A percentile compares a stretch with the other conserved stretches of the same genome.
Conservation (phyloP, 2,797 vertebrate species). For the Prionace glauca region DNA sequence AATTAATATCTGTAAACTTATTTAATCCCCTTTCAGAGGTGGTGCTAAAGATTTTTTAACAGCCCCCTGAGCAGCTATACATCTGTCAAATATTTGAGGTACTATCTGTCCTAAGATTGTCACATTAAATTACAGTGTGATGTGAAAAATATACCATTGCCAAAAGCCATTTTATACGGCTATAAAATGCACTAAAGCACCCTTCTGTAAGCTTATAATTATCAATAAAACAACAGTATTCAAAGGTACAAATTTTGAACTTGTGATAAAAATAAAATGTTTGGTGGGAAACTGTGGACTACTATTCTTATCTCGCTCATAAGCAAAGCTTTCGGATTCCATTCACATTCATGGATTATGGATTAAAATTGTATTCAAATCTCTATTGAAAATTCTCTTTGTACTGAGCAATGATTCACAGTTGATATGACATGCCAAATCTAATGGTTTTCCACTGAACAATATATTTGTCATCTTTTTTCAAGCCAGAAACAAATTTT, state of each 20-base stretch:
- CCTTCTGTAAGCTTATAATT: not conserved
- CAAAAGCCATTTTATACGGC: not conserved
- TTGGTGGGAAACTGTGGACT: not conserved
- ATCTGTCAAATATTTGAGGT: constrained; percentile 18
- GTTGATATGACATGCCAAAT: not conserved
- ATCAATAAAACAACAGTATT: not conserved
- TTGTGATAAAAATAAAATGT: not conserved
- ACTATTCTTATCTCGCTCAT: not conserved
- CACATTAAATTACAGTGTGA: constrained; percentile 3
- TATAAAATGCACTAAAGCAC: not conserved
- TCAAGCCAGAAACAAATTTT: too few species aligned
- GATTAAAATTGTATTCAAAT: not conserved
- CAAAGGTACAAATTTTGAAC: not conserved
- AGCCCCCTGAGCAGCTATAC: not conserved
- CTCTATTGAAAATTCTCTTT: not conserved
- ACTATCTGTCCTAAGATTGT: not conserved
- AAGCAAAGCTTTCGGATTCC: not conserved
- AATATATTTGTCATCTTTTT: not conserved
- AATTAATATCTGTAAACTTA: not conserved
- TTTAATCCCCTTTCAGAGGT: not conserved
- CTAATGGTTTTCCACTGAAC: not conserved
- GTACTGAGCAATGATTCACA: not conserved
- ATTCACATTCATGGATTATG: not conserved
- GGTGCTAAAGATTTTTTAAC: not conserved
- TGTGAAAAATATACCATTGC: not conserved